Evolutionary conservation across 2,888 invertebrate genomes (phyloP).

Genomic region (Parthenolecanium corni): DNA sequence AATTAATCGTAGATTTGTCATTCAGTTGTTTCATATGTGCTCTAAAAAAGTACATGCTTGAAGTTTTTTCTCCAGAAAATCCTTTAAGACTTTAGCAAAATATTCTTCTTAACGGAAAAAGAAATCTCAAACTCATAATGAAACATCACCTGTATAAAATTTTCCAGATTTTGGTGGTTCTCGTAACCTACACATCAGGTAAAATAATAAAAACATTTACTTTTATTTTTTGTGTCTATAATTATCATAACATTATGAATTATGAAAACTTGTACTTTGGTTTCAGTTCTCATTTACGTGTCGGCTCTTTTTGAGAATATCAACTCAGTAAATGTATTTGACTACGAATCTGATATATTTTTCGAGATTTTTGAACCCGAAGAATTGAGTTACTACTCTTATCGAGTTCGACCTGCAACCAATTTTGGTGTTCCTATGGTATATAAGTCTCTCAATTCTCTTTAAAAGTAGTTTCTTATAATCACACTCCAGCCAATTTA

Average conservation of each 20-base stretch:
- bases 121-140: too few relatives aligned
- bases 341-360: conserved; percentile 53
- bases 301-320: conserved; percentile 21
- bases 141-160: background rate
- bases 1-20: too few relatives aligned
- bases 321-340: conserved; percentile 23
- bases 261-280: background rate
- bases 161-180: conserved; percentile 9
- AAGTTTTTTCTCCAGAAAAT: too few relatives aligned
- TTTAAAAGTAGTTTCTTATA: too few relatives aligned
- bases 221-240: background rate
- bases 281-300: background rate
- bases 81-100: too few relatives aligned
- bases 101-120: too few relatives aligned
- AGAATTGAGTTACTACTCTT: conserved; percentile 66
- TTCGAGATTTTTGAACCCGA: conserved; percentile 73
- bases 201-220: too few relatives aligned
- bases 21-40: too few relatives aligned
- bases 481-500: too few relatives aligned
- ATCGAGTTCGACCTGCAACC: conserved; percentile 66
- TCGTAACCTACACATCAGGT: conserved; percentile 13
- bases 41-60: too few relatives aligned
- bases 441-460: too few relatives aligned
- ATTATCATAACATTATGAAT: background rate
- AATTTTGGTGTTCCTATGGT: conserved; percentile 73